These are phyloP conservation scores for Chalcosyrphus nemorum DNA, from an alignment of 2,888 invertebrate genomes.

Conservation along the genomic window DNA sequence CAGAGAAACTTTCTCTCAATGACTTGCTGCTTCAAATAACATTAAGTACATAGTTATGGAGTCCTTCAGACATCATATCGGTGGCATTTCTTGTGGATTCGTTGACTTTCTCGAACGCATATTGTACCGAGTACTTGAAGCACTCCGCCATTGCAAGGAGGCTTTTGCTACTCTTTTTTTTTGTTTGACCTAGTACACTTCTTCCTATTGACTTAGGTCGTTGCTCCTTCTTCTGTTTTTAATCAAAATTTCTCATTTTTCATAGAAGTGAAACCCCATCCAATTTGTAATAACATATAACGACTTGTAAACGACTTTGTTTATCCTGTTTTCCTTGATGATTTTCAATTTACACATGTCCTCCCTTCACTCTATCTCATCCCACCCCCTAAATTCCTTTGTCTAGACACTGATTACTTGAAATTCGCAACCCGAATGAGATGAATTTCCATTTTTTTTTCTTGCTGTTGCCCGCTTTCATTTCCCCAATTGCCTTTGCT, in stretches of 20 bases:
- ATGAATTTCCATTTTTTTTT: constrained; percentile 45
- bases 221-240: not conserved
- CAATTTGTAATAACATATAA: constrained; percentile 46
- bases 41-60: not conserved
- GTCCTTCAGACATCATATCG: not conserved
- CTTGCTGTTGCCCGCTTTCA: not conserved
- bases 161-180: no score
- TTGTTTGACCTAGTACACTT: not conserved
- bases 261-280: not conserved
- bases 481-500: constrained; percentile 35
- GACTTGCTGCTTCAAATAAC: not conserved
- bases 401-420: constrained; percentile 64
- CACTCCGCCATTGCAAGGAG: not conserved
- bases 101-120: not conserved
- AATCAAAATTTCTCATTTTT: not conserved
- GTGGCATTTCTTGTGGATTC: not conserved
- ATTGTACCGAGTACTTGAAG: not conserved
- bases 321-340: constrained; percentile 50
- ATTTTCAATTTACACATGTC: constrained; percentile 61
- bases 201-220: not conserved
- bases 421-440: constrained; percentile 51
- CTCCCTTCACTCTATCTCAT: not conserved
- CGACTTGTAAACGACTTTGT: constrained; percentile 62
- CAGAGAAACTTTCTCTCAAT: not conserved
- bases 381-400: constrained; percentile 11